phyloP scores from a whole-genome alignment of 2,888 invertebrate genomes.

The Macrophya annulata region DNA sequence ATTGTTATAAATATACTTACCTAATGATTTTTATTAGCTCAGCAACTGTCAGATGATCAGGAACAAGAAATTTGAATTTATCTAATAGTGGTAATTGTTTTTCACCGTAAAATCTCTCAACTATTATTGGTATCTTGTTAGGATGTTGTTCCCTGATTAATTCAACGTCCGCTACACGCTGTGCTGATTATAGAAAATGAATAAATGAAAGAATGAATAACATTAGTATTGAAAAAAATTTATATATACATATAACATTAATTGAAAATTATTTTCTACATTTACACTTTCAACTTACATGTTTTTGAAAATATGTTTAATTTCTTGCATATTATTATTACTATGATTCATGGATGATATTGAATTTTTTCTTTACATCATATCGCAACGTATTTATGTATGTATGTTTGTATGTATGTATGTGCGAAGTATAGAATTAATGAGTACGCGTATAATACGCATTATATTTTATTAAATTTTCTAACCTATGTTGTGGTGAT shows the following conservation, averaged over 20 bases:
- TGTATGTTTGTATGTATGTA: neutral
- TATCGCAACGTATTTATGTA: neutral
- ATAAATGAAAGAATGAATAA: neutral
- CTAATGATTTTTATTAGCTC: slow-evolving; percentile 93
- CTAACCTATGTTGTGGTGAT: slow-evolving; percentile 3
- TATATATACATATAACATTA: neutral
- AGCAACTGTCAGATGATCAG: slow-evolving; percentile 94
- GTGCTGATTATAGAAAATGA: slow-evolving; percentile 64
- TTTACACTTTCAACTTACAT: neutral
- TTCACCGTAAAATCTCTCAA: slow-evolving; percentile 91
- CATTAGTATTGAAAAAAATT: neutral
- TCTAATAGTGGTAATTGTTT: slow-evolving; percentile 88
- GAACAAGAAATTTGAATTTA: slow-evolving; percentile 93
- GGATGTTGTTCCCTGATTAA: slow-evolving; percentile 72
- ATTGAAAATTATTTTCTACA: neutral
- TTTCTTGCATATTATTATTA: neutral
- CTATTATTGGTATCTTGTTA: slow-evolving; percentile 86
- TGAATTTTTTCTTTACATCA: neutral
- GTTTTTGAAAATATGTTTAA: neutral
- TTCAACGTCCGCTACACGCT: slow-evolving; percentile 72
- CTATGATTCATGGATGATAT: neutral
- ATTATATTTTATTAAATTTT: neutral
- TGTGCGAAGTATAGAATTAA: neutral
- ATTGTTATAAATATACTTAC: slow-evolving; percentile 79
- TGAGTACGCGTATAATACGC: neutral